These are phyloP conservation scores for Ceratosolen solmsi DNA, from an alignment of 1,140 invertebrate species.

Conservation along the genomic window DNA sequence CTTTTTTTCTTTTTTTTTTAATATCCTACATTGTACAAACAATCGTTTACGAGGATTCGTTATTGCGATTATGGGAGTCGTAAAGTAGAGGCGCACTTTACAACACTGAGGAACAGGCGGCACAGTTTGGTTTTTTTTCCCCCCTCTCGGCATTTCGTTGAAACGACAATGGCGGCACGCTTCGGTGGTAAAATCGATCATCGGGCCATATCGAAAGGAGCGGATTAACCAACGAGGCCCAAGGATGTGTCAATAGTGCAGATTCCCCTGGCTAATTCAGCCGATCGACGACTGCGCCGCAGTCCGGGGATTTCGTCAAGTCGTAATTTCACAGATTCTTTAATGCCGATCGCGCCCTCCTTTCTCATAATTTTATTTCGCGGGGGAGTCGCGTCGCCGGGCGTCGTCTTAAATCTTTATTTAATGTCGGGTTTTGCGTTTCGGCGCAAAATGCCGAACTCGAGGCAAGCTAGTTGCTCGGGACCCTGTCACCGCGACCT, in stretches of 20 bases:
- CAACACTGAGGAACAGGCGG: conserved; percentile 5
- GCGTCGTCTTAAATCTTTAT: conserved; percentile 19
- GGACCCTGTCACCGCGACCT: not conserved
- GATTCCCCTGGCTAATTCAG: not conserved
- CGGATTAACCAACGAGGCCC: conserved; percentile 23
- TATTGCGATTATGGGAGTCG: conserved; percentile 33
- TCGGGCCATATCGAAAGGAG: conserved; percentile 4
- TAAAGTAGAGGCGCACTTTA: conserved; percentile 25
- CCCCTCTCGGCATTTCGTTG: not conserved
- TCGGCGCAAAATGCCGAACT: not conserved
- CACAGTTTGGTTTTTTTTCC: conserved; percentile 16
- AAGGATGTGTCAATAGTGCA: conserved; percentile 45
- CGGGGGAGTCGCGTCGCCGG: not conserved
- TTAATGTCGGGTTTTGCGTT: not conserved
- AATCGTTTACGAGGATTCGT: conserved; percentile 17
- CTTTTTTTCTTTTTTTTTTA: too few relatives aligned
- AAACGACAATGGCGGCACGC: conserved; percentile 35
- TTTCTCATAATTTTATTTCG: conserved; percentile 18
- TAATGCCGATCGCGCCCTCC: conserved; percentile 42
- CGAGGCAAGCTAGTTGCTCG: not conserved
- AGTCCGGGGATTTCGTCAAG: conserved; percentile 43
- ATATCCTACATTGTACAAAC: not conserved
- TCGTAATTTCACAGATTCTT: conserved; percentile 48
- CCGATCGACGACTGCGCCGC: not conserved
- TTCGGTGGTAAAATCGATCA: conserved; percentile 40